Percentiles rank a stretch among this genome's conserved stretches.
Evolutionary conservation across 2,113 vertebrate genomes (phyloP).

Genomic region (Leuciscus idus): DNA sequence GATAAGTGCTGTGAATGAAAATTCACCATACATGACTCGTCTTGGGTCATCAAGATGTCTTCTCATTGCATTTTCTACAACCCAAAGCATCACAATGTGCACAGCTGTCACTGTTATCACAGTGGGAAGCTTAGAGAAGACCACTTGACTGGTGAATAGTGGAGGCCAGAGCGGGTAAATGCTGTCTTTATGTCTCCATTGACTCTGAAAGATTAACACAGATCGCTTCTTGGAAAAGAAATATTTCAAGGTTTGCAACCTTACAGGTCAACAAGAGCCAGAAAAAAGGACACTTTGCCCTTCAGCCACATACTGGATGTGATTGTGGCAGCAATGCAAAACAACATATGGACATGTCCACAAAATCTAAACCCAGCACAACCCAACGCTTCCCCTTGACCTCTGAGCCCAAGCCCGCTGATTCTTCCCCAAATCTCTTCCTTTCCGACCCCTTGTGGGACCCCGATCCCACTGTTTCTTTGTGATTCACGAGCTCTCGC

Average conservation of each 20-base stretch:
- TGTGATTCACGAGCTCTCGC: constrained; percentile 69
- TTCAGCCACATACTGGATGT: background rate
- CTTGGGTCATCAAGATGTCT: background rate
- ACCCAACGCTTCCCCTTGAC: constrained; percentile 56
- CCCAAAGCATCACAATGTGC: background rate
- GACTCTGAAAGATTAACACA: background rate
- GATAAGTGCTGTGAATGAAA: background rate
- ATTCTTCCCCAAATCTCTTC: constrained; percentile 40
- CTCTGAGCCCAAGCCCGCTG: constrained; percentile 21
- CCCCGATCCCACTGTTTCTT: constrained; percentile 50
- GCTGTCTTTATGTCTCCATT: background rate
- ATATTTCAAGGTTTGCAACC: background rate
- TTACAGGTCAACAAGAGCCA: background rate
- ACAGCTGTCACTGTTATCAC: background rate
- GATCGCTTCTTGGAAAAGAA: background rate
- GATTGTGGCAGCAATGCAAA: background rate
- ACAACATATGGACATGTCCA: constrained; percentile 22
- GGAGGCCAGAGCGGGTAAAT: background rate
- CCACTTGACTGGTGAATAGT: background rate
- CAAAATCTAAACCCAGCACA: constrained; percentile 14
- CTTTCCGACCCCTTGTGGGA: background rate
- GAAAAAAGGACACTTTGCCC: background rate
- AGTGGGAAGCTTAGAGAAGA: background rate
- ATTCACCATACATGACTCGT: background rate
- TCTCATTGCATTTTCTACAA: background rate